Conservation (phyloP, 1,140 invertebrate species). For the Microplitis mediator region DNA sequence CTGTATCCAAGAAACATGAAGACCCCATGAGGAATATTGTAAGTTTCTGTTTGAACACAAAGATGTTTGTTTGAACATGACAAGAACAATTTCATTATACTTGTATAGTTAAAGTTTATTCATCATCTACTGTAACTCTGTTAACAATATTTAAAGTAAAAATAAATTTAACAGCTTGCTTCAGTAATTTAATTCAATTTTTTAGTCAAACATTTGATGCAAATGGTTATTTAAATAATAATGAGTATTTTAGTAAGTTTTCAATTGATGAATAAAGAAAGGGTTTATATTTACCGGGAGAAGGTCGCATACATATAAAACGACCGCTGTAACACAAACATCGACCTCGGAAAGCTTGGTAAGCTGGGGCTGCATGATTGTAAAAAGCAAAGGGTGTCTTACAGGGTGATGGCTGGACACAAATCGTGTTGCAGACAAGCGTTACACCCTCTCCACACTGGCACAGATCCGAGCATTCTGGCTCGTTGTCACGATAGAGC, state of each 20-base stretch:
- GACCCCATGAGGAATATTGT: conserved; percentile 78
- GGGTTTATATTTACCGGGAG: conserved; percentile 68
- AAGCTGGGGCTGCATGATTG: conserved; percentile 85
- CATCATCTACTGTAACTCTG: no score
- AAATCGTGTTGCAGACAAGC: conserved; percentile 83
- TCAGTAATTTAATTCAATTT: no score
- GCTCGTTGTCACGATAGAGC: conserved; percentile 85
- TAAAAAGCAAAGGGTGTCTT: conserved; percentile 86
- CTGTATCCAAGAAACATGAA: conserved; percentile 89
- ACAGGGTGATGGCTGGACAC: conserved; percentile 82
- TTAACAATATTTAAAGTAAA: no score
- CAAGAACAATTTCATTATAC: conserved; percentile 20
- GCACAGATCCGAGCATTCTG: conserved; percentile 82
- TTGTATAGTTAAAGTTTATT: not conserved
- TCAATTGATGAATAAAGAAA: not conserved
- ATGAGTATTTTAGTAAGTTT: not conserved
- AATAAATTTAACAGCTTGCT: no score
- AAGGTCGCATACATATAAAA: conserved; percentile 89
- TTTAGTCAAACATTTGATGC: no score
- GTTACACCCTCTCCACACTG: conserved; percentile 77
- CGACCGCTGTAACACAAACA: conserved; percentile 89
- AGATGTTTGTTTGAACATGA: conserved; percentile 15
- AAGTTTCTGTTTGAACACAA: conserved; percentile 67
- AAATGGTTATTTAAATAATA: no score
- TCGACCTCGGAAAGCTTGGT: conserved; percentile 84